Evolutionary conservation across 2,113 vertebrate species (phyloP).

Genomic region (Clupea harengus): DNA sequence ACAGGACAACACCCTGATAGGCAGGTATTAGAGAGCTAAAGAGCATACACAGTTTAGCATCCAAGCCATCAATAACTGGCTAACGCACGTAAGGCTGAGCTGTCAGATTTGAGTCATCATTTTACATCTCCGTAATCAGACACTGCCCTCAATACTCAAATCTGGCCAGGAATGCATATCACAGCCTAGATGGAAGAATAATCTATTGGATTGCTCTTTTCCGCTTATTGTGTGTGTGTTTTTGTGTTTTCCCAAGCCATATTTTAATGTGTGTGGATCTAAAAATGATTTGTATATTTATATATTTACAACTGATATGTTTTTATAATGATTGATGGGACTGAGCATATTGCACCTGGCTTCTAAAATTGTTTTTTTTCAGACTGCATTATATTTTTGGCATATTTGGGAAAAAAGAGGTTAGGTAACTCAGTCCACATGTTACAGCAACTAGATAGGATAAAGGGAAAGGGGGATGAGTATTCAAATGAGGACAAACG

Average conservation of each 20-base stretch:
- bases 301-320: neutral
- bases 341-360: conserved; percentile 1
- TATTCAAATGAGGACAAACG: neutral
- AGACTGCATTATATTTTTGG: neutral
- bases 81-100: neutral
- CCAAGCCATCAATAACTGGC: neutral
- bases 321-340: neutral
- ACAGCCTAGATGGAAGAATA: neutral
- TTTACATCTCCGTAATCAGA: neutral
- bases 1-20: neutral
- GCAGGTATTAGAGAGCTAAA: neutral
- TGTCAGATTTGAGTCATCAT: neutral
- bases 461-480: neutral
- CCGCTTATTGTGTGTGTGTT: neutral
- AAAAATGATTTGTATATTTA: conserved; percentile 8
- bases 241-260: neutral
- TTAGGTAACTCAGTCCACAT: neutral
- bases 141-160: conserved; percentile 16
- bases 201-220: neutral
- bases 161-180: neutral
- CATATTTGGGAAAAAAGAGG: neutral
- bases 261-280: neutral
- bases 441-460: neutral
- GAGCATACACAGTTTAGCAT: neutral
- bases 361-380: neutral